Percentiles rank a stretch among this genome's conserved stretches.
Conservation (phyloP, 2,888 invertebrate genomes). For the Baronia brevicornis region DNA sequence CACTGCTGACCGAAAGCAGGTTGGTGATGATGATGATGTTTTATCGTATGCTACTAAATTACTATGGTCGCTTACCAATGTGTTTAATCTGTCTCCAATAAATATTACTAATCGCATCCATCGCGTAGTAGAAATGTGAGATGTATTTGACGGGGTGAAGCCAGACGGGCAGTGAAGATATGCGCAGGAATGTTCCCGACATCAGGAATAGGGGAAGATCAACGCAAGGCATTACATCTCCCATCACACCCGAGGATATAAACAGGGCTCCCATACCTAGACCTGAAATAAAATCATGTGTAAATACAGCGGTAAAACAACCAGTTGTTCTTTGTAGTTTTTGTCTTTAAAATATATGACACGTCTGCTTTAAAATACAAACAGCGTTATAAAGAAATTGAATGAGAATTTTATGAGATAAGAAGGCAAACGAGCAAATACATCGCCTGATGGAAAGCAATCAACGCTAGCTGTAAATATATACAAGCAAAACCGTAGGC, state of each 20-base stretch:
- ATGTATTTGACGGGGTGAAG: conserved; percentile 57
- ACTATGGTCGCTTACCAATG: conserved; percentile 70
- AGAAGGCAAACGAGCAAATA: too few species aligned
- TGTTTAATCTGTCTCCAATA: conserved; percentile 65
- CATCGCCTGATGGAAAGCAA: too few species aligned
- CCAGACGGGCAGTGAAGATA: conserved; percentile 58
- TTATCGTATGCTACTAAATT: too few species aligned
- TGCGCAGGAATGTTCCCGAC: conserved; percentile 63
- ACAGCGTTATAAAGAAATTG: too few species aligned
- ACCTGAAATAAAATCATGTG: conserved; percentile 35
- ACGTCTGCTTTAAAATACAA: neutral
- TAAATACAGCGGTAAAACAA: too few species aligned
- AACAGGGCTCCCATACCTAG: conserved; percentile 66
- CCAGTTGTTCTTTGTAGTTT: too few species aligned
- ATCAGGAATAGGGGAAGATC: conserved; percentile 62
- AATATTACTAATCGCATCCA: conserved; percentile 69
- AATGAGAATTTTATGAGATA: too few species aligned
- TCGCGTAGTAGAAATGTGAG: conserved; percentile 70
- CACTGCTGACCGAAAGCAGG: too few species aligned
- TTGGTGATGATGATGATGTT: too few species aligned
- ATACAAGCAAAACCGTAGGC: too few species aligned
- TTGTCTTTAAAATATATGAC: too few species aligned
- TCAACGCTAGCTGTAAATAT: too few species aligned
- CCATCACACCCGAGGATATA: conserved; percentile 52
- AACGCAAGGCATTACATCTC: conserved; percentile 63